Conservation (phyloP, 2,888 invertebrate genomes). For the Hydropsyche betteni region DNA sequence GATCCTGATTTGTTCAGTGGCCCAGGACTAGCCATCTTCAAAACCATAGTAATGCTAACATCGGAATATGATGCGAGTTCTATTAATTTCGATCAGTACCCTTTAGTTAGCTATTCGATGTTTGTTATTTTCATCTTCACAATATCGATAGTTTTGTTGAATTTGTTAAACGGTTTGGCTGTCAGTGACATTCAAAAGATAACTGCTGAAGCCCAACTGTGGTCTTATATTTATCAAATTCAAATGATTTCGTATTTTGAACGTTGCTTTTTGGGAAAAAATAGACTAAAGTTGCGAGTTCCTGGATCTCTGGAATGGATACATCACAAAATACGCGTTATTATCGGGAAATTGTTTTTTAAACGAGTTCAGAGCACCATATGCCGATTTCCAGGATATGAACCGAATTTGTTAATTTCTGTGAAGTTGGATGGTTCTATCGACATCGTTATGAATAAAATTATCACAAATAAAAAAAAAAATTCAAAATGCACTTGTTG, state of each 20-base stretch:
- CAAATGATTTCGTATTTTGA: constrained; percentile 79
- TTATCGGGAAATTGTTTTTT: too few species aligned
- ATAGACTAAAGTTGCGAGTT: too few species aligned
- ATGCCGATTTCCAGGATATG: too few species aligned
- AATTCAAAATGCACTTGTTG: too few species aligned
- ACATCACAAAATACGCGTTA: too few species aligned
- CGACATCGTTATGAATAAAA: too few species aligned
- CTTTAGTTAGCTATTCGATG: constrained; percentile 76
- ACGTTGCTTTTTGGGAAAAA: constrained; percentile 71
- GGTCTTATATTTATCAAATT: constrained; percentile 77
- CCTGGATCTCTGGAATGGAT: too few species aligned
- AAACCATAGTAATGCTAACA: constrained; percentile 86
- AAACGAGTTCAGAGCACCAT: too few species aligned
- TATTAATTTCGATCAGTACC: constrained; percentile 75
- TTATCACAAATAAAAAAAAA: too few species aligned
- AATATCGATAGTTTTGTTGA: constrained; percentile 83
- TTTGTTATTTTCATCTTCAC: constrained; percentile 84
- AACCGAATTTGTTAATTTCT: too few species aligned
- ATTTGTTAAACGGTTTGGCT: constrained; percentile 84
- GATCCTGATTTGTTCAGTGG: constrained; percentile 74
- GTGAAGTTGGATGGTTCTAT: too few species aligned
- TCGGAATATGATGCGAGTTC: constrained; percentile 87
- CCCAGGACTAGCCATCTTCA: constrained; percentile 78
- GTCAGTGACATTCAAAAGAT: constrained; percentile 86
- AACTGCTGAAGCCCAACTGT: constrained; percentile 80